Evolutionary conservation across 64 coral and sea anemone genomes (phyloP).

Genomic region (Stylophora pistillata): DNA sequence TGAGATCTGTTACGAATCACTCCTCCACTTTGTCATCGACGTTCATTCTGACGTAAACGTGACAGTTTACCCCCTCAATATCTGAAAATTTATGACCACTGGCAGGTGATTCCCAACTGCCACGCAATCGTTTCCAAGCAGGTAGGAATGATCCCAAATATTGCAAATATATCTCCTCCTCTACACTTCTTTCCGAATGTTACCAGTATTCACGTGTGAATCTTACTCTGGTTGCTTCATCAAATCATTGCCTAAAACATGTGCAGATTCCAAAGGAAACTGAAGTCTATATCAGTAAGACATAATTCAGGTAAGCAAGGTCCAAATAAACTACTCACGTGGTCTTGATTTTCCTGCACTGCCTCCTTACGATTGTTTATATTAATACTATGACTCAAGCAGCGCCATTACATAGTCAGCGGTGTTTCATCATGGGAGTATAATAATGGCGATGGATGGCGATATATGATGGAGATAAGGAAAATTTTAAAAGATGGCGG

Average conservation of each 20-base stretch:
- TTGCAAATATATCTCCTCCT: neutral
- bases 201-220: neutral
- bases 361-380: too few relatives aligned
- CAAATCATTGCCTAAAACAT: neutral
- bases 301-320: too few relatives aligned
- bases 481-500: conserved; percentile 1
- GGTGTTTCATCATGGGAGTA: neutral
- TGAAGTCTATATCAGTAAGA: neutral
- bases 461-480: neutral
- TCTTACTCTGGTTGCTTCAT: neutral
- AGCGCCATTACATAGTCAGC: neutral
- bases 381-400: too few relatives aligned
- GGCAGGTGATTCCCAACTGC: neutral
- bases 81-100: neutral
- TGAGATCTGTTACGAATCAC: neutral
- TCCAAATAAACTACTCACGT: too few relatives aligned
- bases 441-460: too few relatives aligned
- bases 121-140: neutral
- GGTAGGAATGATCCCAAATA: neutral
- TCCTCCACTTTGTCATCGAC: too few relatives aligned
- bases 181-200: neutral
- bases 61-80: too few relatives aligned
- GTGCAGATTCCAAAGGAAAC: neutral
- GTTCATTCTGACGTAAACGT: too few relatives aligned
- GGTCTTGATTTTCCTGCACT: too few relatives aligned